Conservation (phyloP, 2,113 vertebrate genomes). For the Callipepla squamata region DNA sequence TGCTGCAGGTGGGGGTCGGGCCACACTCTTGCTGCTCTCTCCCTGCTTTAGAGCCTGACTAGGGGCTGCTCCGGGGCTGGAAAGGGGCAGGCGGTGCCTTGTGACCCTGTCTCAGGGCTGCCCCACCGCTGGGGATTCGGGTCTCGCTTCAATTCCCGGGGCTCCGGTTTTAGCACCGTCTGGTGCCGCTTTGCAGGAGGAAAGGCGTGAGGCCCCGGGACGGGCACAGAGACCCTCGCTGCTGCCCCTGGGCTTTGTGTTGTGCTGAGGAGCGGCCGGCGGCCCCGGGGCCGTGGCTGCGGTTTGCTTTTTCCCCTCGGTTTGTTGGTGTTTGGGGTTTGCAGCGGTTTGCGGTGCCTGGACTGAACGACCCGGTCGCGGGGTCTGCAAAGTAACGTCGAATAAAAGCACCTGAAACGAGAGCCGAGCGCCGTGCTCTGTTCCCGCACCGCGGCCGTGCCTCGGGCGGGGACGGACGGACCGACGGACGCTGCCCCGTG, state of each 20-base stretch:
- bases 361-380: background rate
- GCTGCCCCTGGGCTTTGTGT: background rate
- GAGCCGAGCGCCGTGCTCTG: background rate
- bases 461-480: background rate
- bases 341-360: background rate
- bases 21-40: background rate
- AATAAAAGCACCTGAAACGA: constrained; percentile 77
- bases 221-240: background rate
- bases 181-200: accelerated
- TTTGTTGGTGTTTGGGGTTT: constrained; percentile 44
- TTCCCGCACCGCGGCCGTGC: background rate
- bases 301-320: constrained; percentile 45
- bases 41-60: background rate
- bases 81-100: background rate
- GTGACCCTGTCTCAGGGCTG: background rate
- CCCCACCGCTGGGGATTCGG: accelerated
- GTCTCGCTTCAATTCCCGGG: accelerated
- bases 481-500: background rate
- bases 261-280: accelerated
- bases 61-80: background rate
- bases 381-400: constrained; percentile 40
- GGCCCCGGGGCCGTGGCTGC: background rate
- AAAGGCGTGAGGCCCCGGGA: background rate
- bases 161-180: accelerated
- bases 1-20: accelerated